Percentiles rank a stretch among this genome's conserved stretches.
These are phyloP conservation scores for Lysiphlebus fabarum DNA, from an alignment of 1,140 invertebrate species.

Conservation along the genomic window DNA sequence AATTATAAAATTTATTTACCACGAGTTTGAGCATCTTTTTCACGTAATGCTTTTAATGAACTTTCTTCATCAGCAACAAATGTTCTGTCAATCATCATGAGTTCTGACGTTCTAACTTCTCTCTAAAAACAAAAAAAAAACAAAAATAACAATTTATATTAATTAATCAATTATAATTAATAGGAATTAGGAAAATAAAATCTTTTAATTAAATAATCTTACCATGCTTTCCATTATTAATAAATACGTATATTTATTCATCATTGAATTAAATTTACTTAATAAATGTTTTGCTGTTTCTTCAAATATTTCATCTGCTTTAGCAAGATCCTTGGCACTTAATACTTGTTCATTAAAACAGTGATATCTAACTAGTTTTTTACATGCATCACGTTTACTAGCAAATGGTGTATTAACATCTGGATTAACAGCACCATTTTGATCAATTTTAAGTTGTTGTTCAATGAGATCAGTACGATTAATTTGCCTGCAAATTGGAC, in stretches of 20 bases:
- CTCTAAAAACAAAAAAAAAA: conserved; percentile 59
- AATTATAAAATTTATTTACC: conserved; percentile 34
- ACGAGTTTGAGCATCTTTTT: conserved; percentile 48
- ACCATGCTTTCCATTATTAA: conserved; percentile 84
- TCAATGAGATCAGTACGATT: conserved; percentile 60
- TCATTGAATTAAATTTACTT: conserved; percentile 71
- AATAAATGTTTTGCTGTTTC: conserved; percentile 70
- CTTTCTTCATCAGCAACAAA: conserved; percentile 67
- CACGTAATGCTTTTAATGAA: conserved; percentile 59
- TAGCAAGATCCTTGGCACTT: conserved; percentile 65
- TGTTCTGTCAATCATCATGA: conserved; percentile 70
- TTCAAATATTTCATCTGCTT: conserved; percentile 76
- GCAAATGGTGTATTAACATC: conserved; percentile 75
- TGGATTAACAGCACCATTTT: conserved; percentile 71
- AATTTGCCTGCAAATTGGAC: conserved; percentile 46
- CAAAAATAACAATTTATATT: not conserved
- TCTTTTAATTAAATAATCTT: conserved; percentile 38
- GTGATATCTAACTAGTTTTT: conserved; percentile 78
- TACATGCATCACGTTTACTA: conserved; percentile 72
- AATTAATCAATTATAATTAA: conserved; percentile 22
- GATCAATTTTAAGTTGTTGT: conserved; percentile 74
- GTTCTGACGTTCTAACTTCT: conserved; percentile 66
- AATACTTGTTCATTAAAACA: conserved; percentile 71
- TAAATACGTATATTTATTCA: conserved; percentile 75
- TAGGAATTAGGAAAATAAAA: not conserved